Evolutionary conservation across 2,888 invertebrate species (phyloP).

Genomic region (Erannis defoliaria): DNA sequence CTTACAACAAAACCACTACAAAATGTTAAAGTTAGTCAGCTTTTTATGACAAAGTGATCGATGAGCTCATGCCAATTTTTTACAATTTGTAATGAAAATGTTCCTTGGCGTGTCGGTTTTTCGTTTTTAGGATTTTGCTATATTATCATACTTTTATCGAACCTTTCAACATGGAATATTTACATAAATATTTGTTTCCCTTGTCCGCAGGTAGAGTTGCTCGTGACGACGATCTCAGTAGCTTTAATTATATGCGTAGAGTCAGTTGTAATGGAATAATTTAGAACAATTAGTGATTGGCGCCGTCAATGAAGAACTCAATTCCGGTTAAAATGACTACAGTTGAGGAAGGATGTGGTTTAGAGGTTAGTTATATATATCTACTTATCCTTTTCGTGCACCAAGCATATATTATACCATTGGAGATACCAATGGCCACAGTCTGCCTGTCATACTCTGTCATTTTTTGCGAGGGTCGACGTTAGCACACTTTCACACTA

Average conservation of each 20-base stretch:
- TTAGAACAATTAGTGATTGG: conserved; percentile 56
- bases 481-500: too few species aligned
- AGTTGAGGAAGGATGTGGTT: not conserved
- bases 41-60: too few species aligned
- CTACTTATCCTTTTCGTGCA: not conserved
- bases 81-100: too few species aligned
- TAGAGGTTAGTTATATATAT: conserved; percentile 19
- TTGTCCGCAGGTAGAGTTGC: conserved; percentile 41
- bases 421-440: too few species aligned
- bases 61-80: too few species aligned
- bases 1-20: too few species aligned
- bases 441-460: too few species aligned
- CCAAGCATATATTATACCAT: too few species aligned
- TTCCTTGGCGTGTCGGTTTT: too few species aligned
- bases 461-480: too few species aligned
- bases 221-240: conserved; percentile 69
- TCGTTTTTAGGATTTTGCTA: too few species aligned
- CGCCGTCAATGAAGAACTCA: conserved; percentile 28
- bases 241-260: conserved; percentile 72
- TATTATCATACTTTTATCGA: not conserved
- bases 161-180: not conserved
- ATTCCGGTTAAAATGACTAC: conserved; percentile 1
- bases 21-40: too few species aligned
- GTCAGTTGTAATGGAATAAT: conserved; percentile 66
- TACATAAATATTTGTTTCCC: conserved; percentile 10